Evolutionary conservation across 1,140 invertebrate species (phyloP), one percentile per base, ranked within the genome.

Genomic region (Megalonaias nervosa): DNA sequence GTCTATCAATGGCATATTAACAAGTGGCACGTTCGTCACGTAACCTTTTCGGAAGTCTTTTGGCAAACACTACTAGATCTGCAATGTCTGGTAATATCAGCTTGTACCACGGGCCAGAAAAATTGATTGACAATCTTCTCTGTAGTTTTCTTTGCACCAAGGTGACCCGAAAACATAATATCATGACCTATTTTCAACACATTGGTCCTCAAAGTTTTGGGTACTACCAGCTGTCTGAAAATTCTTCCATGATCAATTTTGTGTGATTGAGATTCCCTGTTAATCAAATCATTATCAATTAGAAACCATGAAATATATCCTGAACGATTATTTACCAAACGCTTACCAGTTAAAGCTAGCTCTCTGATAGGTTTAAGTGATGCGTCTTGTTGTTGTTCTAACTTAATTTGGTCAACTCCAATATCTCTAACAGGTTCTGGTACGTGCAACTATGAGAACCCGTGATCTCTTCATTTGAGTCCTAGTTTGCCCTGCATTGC

Each of bases 161-260:
- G 16, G 31, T 77, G 74, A 15, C 74, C 67, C 21, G 58, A 60
- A 66, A 75, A n/a, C 6, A 69, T 16, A 56, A 67, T 61, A 61
- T 75, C 74, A 19, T 75, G 74, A 26, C 66, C 74, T n/a, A 75
- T 55, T 17, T 48, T 59, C 66, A 75, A 61, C 48, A 75, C 74
- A 5, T 56, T 56, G 19, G 62, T 16, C n/a, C 74, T 55, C 17
- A 56, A 71, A 48, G 19, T 57, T 4, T 55, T 17, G 0, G 74
- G 67, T 17, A 70, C 74, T 15, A 71, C 74, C 17, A 76, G 16
- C 23, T 71, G 59, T 5, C 56, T 23, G 6, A 64, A 67, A 6
- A n/a, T 13, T 38, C 59, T 75, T 1, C 73, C 67, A 26, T 76
- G 19, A 9, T 26, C 21, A 14, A 64, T 48, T 55, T 23, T 56